phyloP scores from a whole-genome alignment of 2,888 invertebrate species.

The Latrodectus hesperus region DNA sequence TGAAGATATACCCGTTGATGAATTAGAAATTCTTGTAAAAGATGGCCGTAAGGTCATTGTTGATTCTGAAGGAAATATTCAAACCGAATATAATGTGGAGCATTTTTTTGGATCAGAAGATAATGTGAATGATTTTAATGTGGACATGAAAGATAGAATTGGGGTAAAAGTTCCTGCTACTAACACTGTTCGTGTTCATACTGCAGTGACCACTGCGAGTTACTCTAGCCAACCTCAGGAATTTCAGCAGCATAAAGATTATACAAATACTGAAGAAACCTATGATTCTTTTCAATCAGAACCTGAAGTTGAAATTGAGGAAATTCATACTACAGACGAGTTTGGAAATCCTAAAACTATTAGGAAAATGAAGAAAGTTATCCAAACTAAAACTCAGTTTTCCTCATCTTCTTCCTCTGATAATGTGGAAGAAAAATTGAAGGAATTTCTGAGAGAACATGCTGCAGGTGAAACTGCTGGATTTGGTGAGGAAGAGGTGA shows the following conservation, averaged over 20 bases:
- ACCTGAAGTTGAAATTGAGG: slow-evolving; percentile 78
- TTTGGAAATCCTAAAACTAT: slow-evolving; percentile 76
- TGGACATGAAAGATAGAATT: slow-evolving; percentile 16
- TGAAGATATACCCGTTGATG: slow-evolving; percentile 60
- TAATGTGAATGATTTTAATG: slow-evolving; percentile 45
- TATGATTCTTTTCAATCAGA: slow-evolving; percentile 71
- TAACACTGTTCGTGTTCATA: slow-evolving; percentile 37
- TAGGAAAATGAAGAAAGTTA: slow-evolving; percentile 43
- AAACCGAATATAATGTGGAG: slow-evolving; percentile 42
- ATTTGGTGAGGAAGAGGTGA: slow-evolving; percentile 60
- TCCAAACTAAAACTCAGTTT: slow-evolving; percentile 52
- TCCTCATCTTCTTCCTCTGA: slow-evolving; percentile 63
- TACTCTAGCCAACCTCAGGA: slow-evolving; percentile 11
- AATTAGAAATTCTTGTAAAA: slow-evolving; percentile 50
- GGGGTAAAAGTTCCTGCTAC: slow-evolving; percentile 23
- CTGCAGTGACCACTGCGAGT: slow-evolving; percentile 29
- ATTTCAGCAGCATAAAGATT: not conserved
- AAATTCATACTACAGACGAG: slow-evolving; percentile 78
- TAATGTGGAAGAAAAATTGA: slow-evolving; percentile 69
- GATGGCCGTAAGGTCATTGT: slow-evolving; percentile 52
- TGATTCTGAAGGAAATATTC: slow-evolving; percentile 71
- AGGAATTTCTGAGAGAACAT: slow-evolving; percentile 66
- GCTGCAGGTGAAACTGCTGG: slow-evolving; percentile 42
- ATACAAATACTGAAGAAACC: not conserved
- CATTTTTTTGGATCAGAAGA: slow-evolving; percentile 45